Conservation (phyloP, 2,113 vertebrate species). For the Neolamprologus modestus region DNA sequence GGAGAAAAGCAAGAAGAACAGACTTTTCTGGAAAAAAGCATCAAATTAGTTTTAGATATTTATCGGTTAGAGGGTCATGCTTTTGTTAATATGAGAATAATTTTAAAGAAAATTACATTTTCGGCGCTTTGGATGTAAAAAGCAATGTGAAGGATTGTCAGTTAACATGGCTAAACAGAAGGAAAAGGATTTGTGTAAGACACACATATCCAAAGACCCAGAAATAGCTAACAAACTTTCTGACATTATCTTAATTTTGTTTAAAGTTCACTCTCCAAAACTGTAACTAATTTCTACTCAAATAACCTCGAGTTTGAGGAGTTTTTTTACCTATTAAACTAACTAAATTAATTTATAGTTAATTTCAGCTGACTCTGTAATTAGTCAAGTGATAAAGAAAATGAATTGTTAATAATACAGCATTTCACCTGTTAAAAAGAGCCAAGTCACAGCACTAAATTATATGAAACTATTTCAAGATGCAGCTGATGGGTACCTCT, state of each 20-base stretch:
- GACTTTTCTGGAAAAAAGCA: not conserved
- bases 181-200: not conserved
- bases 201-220: not conserved
- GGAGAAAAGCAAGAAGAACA: not conserved
- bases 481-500: not conserved
- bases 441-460: not conserved
- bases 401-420: not conserved
- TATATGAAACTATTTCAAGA: not conserved
- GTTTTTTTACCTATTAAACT: not conserved
- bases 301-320: not conserved
- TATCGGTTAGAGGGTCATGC: not conserved
- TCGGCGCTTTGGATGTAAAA: not conserved
- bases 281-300: not conserved
- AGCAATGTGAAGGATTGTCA: not conserved
- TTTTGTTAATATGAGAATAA: not conserved
- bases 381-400: not conserved
- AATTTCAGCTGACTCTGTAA: not conserved
- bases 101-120: not conserved
- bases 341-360: not conserved
- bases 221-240: not conserved
- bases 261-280: not conserved
- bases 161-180: not conserved
- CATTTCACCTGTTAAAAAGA: not conserved
- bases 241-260: not conserved
- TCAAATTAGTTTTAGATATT: accelerated